These are phyloP conservation scores for Tuberolachnus salignus DNA, from an alignment of 2,888 invertebrate species.

Conservation along the genomic window DNA sequence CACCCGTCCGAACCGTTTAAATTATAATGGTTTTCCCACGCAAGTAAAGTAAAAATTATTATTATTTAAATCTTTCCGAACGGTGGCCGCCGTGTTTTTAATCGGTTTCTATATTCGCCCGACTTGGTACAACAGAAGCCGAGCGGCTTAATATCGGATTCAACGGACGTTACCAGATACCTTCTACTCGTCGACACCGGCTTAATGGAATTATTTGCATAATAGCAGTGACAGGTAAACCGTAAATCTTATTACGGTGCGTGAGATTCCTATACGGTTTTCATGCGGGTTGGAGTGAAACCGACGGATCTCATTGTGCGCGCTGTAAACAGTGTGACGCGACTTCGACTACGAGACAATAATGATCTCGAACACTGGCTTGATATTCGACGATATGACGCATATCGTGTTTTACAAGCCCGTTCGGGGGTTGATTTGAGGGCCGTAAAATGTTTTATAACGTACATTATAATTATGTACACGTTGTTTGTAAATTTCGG, in stretches of 20 bases:
- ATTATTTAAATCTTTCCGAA: constrained; percentile 1
- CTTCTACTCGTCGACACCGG: too few species aligned
- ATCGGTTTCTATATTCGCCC: constrained; percentile 8
- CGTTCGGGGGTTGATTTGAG: not conserved
- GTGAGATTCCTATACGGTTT: too few species aligned
- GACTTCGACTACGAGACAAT: not conserved
- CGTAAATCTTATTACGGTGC: too few species aligned
- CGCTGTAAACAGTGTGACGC: not conserved
- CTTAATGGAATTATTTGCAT: not conserved
- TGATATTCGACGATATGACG: not conserved
- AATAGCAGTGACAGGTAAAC: too few species aligned
- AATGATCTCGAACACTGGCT: not conserved
- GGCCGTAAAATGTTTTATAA: constrained; percentile 2
- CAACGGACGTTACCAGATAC: too few species aligned
- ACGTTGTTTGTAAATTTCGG: not conserved
- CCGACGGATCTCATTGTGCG: not conserved
- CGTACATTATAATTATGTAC: not conserved
- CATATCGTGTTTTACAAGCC: not conserved
- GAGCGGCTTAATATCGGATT: constrained; percentile 1
- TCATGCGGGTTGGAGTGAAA: not conserved
- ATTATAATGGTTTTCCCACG: constrained; percentile 14
- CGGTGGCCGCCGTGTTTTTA: not conserved
- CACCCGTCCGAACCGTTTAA: not conserved
- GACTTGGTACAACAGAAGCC: constrained; percentile 13
- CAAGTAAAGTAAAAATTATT: not conserved